Evolutionary conservation across 2,888 invertebrate genomes (phyloP).

Genomic region (Watsonalla binaria): DNA sequence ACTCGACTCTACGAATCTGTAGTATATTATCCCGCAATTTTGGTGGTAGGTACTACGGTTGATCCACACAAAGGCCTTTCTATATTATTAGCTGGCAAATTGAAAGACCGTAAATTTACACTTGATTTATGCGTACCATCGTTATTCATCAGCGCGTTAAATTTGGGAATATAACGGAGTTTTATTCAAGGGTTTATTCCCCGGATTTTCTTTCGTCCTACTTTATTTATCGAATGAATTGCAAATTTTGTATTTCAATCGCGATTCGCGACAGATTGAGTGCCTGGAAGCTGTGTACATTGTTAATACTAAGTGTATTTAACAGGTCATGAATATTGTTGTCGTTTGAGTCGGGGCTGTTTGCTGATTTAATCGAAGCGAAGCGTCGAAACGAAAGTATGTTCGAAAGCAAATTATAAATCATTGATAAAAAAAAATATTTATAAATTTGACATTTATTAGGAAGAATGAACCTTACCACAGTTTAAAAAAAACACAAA

Average conservation of each 20-base stretch:
- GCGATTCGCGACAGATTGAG: conserved; percentile 4
- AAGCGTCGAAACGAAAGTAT: too few species aligned
- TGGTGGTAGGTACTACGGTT: conserved; percentile 20
- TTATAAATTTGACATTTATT: too few species aligned
- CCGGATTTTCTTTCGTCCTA: neutral
- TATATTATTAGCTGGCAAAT: conserved; percentile 27
- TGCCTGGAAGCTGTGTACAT: neutral
- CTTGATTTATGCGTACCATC: conserved; percentile 28
- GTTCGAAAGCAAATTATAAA: too few species aligned
- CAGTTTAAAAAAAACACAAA: too few species aligned
- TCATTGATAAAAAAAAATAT: too few species aligned
- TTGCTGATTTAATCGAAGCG: neutral
- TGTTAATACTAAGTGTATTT: neutral
- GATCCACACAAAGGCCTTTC: conserved; percentile 21
- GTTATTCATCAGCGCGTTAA: conserved; percentile 6
- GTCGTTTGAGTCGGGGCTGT: neutral
- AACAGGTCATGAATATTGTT: neutral
- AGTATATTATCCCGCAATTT: conserved; percentile 10
- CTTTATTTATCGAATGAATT: conserved; percentile 8
- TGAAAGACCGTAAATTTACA: conserved; percentile 31
- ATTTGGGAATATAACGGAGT: conserved; percentile 6
- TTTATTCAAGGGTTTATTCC: neutral
- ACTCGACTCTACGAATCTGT: conserved; percentile 11
- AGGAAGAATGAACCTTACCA: too few species aligned
- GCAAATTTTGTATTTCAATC: conserved; percentile 5